Conservation (phyloP, 2,888 invertebrate species). For the Biston betularia region DNA sequence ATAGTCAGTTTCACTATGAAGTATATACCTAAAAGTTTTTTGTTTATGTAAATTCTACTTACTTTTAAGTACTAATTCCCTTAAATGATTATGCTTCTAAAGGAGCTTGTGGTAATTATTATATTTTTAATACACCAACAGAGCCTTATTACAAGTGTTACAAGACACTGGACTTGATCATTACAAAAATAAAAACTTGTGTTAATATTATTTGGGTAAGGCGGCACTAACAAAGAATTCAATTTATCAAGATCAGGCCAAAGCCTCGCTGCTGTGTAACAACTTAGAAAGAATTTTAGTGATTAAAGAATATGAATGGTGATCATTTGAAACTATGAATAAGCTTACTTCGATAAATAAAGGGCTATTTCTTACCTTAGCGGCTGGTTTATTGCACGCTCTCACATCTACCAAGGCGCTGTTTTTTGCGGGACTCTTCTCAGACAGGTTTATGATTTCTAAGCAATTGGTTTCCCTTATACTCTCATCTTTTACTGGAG, state of each 20-base stretch:
- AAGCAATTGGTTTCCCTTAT: conserved; percentile 80
- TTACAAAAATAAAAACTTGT: not conserved
- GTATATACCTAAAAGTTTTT: too few relatives aligned
- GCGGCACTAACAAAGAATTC: conserved; percentile 2
- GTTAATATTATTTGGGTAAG: not conserved
- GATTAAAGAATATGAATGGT: conserved; percentile 1
- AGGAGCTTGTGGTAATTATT: too few relatives aligned
- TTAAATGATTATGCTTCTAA: too few relatives aligned
- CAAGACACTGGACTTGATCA: not conserved
- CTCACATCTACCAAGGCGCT: conserved; percentile 87
- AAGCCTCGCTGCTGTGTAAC: conserved; percentile 17
- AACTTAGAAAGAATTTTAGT: not conserved
- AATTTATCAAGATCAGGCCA: conserved; percentile 4
- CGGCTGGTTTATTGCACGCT: conserved; percentile 89
- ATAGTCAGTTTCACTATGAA: too few relatives aligned
- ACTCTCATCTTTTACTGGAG: conserved; percentile 83
- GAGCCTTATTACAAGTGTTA: too few relatives aligned
- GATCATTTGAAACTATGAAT: conserved; percentile 1
- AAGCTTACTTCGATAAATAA: not conserved
- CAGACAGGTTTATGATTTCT: conserved; percentile 77
- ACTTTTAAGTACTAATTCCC: too few relatives aligned
- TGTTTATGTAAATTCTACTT: too few relatives aligned
- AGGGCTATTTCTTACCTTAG: conserved; percentile 82
- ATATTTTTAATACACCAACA: too few relatives aligned
- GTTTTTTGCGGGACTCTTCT: conserved; percentile 82